Base-by-base conservation (phyloP, 2,113 vertebrate genomes). In the Manacus vitellinus region DNA sequence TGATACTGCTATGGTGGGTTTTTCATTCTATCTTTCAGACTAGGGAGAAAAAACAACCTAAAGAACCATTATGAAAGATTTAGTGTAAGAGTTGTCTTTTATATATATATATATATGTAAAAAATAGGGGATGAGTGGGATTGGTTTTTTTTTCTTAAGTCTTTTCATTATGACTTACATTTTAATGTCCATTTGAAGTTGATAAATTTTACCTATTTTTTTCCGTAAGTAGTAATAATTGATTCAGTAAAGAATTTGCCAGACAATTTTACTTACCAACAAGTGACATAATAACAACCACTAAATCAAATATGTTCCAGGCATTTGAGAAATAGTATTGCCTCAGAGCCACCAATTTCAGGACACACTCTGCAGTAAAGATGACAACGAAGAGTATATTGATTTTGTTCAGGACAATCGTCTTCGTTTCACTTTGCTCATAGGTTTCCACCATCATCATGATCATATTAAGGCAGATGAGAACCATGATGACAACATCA, bases 381-480 rank as follows among this genome's bases (percentile, higher is more conserved):
- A 98, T n/a, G 1, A 95, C 76, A 80, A 98, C 96, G 0, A 98
- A 98, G 88, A 98, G 65, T 33, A 95, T 95, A 41, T 98, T 98
- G 95, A 98, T 98, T 82, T 85, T 97, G 83, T 79, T 72, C 12
- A 98, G 97, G 67, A 98, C 1, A 2, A 63, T 47, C 1, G 94
- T 86, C 96, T 98, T 98, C 0, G 14, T 65, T 5, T 51, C 37
- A 46, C 93, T 97, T 95, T 98, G 98, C 0, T 96, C 83, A 5
- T 98, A 61, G 0, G 98, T 97, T 92, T 98, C 98, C 81, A 98
- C 97, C 98, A 98, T 98, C 98, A 98, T 98, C 3, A 95, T 92
- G 85, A 98, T 6, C 98, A 98, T 98, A 54, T 98, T 98, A 96
- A 98, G 98, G 89, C 98, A 98, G 82, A 98, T 98, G 77, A 98